A percentile compares a stretch with the other conserved stretches of the same genome.
These are phyloP conservation scores for Anthrax anthrax DNA, from an alignment of 2,888 invertebrate species.

Conservation along the genomic window DNA sequence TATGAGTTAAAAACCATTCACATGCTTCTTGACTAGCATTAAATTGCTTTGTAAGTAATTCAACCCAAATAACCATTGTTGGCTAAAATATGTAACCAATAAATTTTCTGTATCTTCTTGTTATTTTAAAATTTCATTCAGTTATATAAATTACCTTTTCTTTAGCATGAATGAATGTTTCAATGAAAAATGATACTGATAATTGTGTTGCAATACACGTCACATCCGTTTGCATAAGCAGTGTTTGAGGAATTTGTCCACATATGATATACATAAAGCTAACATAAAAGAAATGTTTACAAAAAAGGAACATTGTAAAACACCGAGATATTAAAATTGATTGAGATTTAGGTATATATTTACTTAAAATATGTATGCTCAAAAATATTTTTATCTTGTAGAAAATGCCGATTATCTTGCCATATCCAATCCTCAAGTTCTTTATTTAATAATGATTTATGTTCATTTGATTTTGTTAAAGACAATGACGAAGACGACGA, in stretches of 20 bases:
- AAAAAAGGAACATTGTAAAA: no score
- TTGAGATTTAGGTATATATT: conserved; percentile 24
- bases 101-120: background rate
- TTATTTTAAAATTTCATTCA: background rate
- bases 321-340: background rate
- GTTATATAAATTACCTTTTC: conserved; percentile 52
- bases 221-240: conserved; percentile 65
- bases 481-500: background rate
- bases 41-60: conserved; percentile 85
- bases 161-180: conserved; percentile 92
- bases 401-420: conserved; percentile 91
- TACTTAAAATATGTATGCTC: conserved; percentile 91
- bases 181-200: conserved; percentile 87
- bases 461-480: conserved; percentile 7
- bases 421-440: conserved; percentile 92
- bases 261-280: conserved; percentile 97
- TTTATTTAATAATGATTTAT: conserved; percentile 28
- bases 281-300: conserved; percentile 14
- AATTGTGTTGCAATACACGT: conserved; percentile 75
- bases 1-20: conserved; percentile 84
- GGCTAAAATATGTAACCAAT: conserved; percentile 56
- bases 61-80: conserved; percentile 95
- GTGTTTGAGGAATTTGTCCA: conserved; percentile 80
- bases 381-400: conserved; percentile 90
- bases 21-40: conserved; percentile 80